phyloP scores from a whole-genome alignment of 37 sponge, comb jelly and placozoan species.

The Lycopodina hypogea region DNA sequence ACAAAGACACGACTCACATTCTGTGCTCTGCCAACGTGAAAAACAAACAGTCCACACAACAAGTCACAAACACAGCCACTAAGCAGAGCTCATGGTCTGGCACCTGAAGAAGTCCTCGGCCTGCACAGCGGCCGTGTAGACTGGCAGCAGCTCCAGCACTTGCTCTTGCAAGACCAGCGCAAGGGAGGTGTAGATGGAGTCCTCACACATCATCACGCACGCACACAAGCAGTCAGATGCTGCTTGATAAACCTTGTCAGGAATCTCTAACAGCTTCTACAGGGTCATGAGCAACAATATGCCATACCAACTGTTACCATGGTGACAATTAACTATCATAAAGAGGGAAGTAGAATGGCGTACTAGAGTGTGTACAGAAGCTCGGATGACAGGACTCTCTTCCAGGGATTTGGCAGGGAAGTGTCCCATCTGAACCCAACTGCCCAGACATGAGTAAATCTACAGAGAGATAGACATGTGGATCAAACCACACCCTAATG shows the following conservation, averaged over 20 bases:
- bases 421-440: constrained; percentile 66
- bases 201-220: constrained; percentile 58
- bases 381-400: constrained; percentile 39
- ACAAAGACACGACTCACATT: constrained; percentile 78
- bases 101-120: constrained; percentile 57
- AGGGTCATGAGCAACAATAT: too few relatives aligned
- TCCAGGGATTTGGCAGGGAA: constrained; percentile 66
- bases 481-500: too few relatives aligned
- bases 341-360: neutral
- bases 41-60: neutral
- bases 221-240: constrained; percentile 71
- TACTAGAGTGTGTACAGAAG: constrained; percentile 71
- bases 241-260: constrained; percentile 50
- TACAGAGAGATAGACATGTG: neutral
- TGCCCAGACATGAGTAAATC: constrained; percentile 68
- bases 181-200: constrained; percentile 20
- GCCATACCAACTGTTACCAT: too few relatives aligned
- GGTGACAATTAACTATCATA: neutral
- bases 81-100: neutral
- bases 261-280: constrained; percentile 43
- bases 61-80: constrained; percentile 14
- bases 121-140: constrained; percentile 58
- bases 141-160: constrained; percentile 44
- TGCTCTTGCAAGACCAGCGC: constrained; percentile 32
- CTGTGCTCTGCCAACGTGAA: constrained; percentile 41